Conservation (phyloP, 2,888 invertebrate genomes). For the Parnassius smintheus region DNA sequence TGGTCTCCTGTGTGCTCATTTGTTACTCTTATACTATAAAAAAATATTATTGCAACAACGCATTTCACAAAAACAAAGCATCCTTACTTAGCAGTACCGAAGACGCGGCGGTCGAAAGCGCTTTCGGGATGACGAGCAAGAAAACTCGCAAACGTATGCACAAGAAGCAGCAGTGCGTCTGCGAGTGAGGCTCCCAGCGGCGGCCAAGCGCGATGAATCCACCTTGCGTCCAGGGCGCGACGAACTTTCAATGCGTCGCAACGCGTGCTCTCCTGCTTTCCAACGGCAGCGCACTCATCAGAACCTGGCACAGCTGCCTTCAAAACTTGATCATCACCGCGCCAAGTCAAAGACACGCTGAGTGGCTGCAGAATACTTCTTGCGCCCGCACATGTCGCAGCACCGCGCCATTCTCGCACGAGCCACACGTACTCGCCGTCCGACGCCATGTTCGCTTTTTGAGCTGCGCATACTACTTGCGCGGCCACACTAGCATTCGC, state of each 20-base stretch:
- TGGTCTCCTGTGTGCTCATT: too few relatives aligned
- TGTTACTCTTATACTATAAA: too few relatives aligned
- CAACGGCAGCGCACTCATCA: too few relatives aligned
- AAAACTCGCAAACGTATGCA: conserved; percentile 26
- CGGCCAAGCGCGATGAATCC: conserved; percentile 31
- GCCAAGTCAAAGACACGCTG: conserved; percentile 28
- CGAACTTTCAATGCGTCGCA: neutral
- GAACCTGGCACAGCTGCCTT: too few relatives aligned
- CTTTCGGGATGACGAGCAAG: conserved; percentile 21
- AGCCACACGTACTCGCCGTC: conserved; percentile 46
- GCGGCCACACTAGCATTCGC: conserved; percentile 83
- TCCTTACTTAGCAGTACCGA: conserved; percentile 24
- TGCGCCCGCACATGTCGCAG: conserved; percentile 11
- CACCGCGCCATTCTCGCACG: conserved; percentile 45
- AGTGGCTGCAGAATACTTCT: conserved; percentile 25
- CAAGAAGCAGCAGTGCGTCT: conserved; percentile 36
- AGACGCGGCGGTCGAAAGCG: conserved; percentile 27
- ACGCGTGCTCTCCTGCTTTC: neutral
- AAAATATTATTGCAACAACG: too few relatives aligned
- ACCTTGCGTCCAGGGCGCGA: conserved; percentile 6
- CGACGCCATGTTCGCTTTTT: conserved; percentile 66
- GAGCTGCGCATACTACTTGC: conserved; percentile 84
- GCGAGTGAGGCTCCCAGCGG: conserved; percentile 32
- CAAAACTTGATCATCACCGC: neutral
- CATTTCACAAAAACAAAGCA: neutral